Base-by-base conservation (phyloP, 2,888 invertebrate species). In the Adelphocoris suturalis region DNA sequence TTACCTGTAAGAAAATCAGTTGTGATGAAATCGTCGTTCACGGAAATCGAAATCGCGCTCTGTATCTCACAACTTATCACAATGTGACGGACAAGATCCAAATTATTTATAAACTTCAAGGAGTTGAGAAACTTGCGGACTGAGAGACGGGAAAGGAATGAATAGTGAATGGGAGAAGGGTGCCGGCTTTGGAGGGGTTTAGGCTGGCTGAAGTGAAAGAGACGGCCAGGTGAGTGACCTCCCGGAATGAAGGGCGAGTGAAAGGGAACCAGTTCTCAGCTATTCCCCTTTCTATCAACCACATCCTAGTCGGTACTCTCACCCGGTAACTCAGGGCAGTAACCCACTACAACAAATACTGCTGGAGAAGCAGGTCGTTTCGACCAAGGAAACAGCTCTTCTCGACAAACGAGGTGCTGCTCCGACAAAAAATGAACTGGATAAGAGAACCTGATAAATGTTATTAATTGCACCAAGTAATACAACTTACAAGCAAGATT, bases 331-430 rank as follows among this genome's bases (percentile, higher is more conserved):
- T 4, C 37, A 37, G 3, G 7, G 19, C 75, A 13, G 75, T 75
- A 75, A 68, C n/a, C 68, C 75, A 19, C n/a, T 75, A 16, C 75
- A n/a, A 68, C 68, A 68, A 68, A 68, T 68, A n/a, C 7, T 12
- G 68, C 68, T 68, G 68, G 68, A 68, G 68, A 68, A 68, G 68
- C 68, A 68, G 68, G 68, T 68, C 11, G 68, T 68, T 68, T 68
- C 68, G 68, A 68, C 68, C 7, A 68, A 7, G 16, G 9, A 68
- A 23, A 68, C 19, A 68, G 23, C 23, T n/a, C 48, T 7, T 48
- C 13, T 48, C n/a, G n/a, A n/a, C n/a, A n/a, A n/a, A n/a, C 48
- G 48, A 48, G 48, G 13, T 7, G n/a, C n/a, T n/a, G n/a, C n/a
- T n/a, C n/a, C n/a, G n/a, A n/a, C n/a, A n/a, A n/a, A n/a, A n/a